Evolutionary conservation across 1,140 invertebrate species (phyloP).

Genomic region (Aricia agestis): DNA sequence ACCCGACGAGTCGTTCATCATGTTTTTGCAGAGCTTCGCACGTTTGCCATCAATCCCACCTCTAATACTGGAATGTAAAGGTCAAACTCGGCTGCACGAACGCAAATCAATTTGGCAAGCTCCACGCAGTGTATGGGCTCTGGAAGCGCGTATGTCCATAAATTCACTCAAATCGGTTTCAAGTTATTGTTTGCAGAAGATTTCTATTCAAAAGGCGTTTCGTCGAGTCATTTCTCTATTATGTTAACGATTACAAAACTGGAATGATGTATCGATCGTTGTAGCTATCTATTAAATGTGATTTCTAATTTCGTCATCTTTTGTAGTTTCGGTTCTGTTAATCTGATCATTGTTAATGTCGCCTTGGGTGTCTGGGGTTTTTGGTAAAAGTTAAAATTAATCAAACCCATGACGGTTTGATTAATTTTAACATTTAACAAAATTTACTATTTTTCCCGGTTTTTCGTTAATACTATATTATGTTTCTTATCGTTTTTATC

Average conservation of each 20-base stretch:
- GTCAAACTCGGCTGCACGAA: conserved; percentile 20
- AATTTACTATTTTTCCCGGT: not conserved
- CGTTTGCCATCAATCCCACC: conserved; percentile 12
- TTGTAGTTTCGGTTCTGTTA: conserved; percentile 6
- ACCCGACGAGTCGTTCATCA: conserved; percentile 50
- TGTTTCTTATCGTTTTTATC: not conserved
- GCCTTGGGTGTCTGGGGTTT: not conserved
- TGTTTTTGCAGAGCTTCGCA: conserved; percentile 37
- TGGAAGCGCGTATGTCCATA: conserved; percentile 44
- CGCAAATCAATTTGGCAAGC: conserved; percentile 23
- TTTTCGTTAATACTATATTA: conserved; percentile 17
- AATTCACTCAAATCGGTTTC: conserved; percentile 48
- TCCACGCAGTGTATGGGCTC: conserved; percentile 44
- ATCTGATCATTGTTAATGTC: conserved; percentile 7
- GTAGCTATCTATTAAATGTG: conserved; percentile 13
- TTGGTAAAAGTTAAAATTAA: not conserved
- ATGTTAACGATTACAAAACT: conserved; percentile 28
- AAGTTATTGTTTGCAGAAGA: conserved; percentile 46
- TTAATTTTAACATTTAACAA: conserved; percentile 1
- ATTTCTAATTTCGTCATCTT: conserved; percentile 15
- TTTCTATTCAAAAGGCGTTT: conserved; percentile 38
- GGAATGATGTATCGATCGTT: conserved; percentile 5
- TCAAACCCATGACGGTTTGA: not conserved
- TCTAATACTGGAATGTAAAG: conserved; percentile 23
- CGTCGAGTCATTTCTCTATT: conserved; percentile 43